These are phyloP conservation scores for Cassiopea xamachana DNA, from an alignment of 30 jellyfish, hydroid and myxozoan species.

Conservation along the genomic window DNA sequence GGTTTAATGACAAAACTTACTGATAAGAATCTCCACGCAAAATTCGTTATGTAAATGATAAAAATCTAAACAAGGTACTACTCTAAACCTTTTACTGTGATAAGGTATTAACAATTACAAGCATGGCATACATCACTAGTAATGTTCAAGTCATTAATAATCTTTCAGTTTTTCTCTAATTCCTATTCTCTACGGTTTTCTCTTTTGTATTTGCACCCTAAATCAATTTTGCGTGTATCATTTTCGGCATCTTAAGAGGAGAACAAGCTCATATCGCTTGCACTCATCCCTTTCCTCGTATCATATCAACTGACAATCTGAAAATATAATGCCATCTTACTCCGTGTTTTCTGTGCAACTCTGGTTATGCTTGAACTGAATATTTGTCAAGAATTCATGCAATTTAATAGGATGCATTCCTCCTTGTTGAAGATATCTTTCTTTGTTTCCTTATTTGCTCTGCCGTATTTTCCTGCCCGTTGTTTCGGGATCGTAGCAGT, in stretches of 20 bases:
- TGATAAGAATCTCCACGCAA: constrained; percentile 62
- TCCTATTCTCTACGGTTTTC: neutral
- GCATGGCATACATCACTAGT: constrained; percentile 15
- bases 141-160: neutral
- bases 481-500: no score
- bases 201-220: neutral
- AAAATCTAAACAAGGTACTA: constrained; percentile 37
- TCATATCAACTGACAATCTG: neutral
- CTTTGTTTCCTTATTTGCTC: no score
- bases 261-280: constrained; percentile 40
- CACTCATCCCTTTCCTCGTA: neutral
- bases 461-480: no score
- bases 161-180: neutral
- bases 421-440: no score
- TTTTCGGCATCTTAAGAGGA: constrained; percentile 58
- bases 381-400: no score
- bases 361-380: no score
- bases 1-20: neutral
- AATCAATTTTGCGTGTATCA: constrained; percentile 38
- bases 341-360: neutral
- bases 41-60: constrained; percentile 26
- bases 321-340: neutral
- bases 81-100: neutral
- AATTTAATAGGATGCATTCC: no score
- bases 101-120: neutral